Conservation (phyloP, 2,797 vertebrate species). For the Chiloscyllium punctatum region DNA sequence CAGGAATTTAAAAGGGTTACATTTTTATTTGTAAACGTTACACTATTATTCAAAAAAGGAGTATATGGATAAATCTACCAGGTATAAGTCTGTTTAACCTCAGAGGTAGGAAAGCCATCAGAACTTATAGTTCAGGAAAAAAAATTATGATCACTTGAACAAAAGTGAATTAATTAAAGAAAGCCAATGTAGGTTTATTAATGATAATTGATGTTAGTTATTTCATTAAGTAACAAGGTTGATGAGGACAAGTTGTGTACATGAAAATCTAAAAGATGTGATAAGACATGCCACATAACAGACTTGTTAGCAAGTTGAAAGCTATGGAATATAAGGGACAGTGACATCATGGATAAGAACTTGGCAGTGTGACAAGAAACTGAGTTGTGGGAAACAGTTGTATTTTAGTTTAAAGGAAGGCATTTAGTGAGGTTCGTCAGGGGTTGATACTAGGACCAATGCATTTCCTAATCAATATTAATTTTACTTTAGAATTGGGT, state of each 20-base stretch:
- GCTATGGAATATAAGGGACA: background rate
- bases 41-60: background rate
- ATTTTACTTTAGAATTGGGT: no score
- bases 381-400: background rate
- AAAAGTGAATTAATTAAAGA: background rate
- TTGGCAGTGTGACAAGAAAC: no score
- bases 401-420: background rate
- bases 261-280: background rate
- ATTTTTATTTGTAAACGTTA: background rate
- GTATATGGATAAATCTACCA: background rate
- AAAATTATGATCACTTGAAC: background rate
- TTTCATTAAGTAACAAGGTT: background rate
- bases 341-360: no score
- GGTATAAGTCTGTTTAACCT: background rate
- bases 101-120: background rate
- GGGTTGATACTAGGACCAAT: no score
- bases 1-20: background rate
- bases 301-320: background rate
- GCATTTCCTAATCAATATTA: no score
- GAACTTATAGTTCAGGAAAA: background rate
- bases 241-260: background rate
- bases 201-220: background rate
- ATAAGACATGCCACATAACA: background rate
- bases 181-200: background rate
- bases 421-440: background rate